phyloP scores from a whole-genome alignment of 53 echinoderm and acorn worm genomes.

The Antedon mediterranea region DNA sequence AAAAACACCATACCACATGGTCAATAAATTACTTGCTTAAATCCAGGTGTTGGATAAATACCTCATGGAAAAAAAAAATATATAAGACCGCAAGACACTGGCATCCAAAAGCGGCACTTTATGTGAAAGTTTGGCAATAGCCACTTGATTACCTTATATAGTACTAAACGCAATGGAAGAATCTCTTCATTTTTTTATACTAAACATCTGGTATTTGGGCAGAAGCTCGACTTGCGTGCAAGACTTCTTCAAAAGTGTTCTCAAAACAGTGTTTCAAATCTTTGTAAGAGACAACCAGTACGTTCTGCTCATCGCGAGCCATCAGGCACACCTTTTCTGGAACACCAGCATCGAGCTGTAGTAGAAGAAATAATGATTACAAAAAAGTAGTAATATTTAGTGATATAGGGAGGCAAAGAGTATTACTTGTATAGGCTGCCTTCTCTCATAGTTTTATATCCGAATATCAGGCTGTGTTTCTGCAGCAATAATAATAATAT shows the following conservation, averaged over 20 bases:
- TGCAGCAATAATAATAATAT: too few relatives aligned
- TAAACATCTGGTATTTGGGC: neutral
- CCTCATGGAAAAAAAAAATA: neutral
- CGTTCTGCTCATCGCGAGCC: conserved; percentile 88
- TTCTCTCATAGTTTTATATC: too few relatives aligned
- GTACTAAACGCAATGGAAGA: neutral
- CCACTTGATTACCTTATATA: neutral
- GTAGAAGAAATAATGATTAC: neutral
- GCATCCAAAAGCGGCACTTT: neutral
- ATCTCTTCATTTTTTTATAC: neutral
- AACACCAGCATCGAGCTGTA: conserved; percentile 89
- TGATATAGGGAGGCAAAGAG: neutral
- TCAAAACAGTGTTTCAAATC: conserved; percentile 82
- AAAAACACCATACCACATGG: too few relatives aligned
- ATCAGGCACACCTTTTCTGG: conserved; percentile 89
- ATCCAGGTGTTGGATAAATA: too few relatives aligned
- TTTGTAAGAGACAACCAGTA: conserved; percentile 66
- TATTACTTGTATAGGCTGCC: too few relatives aligned
- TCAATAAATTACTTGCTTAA: too few relatives aligned
- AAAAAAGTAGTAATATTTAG: neutral
- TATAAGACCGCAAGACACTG: neutral
- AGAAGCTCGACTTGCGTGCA: conserved; percentile 18
- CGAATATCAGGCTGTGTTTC: too few relatives aligned
- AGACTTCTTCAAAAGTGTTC: conserved; percentile 74
- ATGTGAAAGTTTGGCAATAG: neutral